Evolutionary conservation across 2,888 invertebrate species (phyloP).

Genomic region (Netelia fuscicornis): DNA sequence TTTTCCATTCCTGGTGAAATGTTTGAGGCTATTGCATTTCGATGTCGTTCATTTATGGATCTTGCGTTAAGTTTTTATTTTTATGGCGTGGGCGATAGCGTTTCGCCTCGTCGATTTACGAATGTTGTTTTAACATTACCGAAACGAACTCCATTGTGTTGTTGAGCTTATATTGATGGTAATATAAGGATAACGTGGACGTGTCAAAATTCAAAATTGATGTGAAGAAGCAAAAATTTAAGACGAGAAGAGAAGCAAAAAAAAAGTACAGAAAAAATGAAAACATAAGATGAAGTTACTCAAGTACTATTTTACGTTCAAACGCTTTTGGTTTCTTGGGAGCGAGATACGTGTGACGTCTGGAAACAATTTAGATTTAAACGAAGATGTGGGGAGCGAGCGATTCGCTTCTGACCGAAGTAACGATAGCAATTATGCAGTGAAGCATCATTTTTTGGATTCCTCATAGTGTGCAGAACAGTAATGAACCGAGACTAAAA

Average conservation of each 20-base stretch:
- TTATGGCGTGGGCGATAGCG: constrained; percentile 73
- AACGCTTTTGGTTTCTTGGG: constrained; percentile 79
- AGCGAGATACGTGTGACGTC: constrained; percentile 80
- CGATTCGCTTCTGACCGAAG: constrained; percentile 71
- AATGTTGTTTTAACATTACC: constrained; percentile 72
- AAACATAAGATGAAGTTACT: constrained; percentile 74
- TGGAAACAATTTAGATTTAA: constrained; percentile 71
- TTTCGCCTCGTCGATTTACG: constrained; percentile 49
- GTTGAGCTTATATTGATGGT: constrained; percentile 80
- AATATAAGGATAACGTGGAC: constrained; percentile 82
- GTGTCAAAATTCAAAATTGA: constrained; percentile 85
- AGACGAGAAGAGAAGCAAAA: neutral
- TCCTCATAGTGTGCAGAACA: constrained; percentile 63
- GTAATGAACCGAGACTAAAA: constrained; percentile 12
- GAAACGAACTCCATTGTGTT: constrained; percentile 71
- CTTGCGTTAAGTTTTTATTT: constrained; percentile 80
- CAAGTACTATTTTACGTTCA: constrained; percentile 80
- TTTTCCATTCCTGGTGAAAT: constrained; percentile 83
- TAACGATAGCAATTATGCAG: constrained; percentile 48
- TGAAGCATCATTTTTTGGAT: constrained; percentile 66
- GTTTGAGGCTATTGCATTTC: constrained; percentile 83
- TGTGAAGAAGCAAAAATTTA: constrained; percentile 72
- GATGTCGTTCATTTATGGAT: constrained; percentile 78
- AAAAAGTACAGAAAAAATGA: neutral
- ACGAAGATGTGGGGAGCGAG: constrained; percentile 72